Percentiles rank a stretch among this genome's conserved stretches.
phyloP scores from a whole-genome alignment of 2,888 invertebrate species.

The Himalopsyche kuldschensis region DNA sequence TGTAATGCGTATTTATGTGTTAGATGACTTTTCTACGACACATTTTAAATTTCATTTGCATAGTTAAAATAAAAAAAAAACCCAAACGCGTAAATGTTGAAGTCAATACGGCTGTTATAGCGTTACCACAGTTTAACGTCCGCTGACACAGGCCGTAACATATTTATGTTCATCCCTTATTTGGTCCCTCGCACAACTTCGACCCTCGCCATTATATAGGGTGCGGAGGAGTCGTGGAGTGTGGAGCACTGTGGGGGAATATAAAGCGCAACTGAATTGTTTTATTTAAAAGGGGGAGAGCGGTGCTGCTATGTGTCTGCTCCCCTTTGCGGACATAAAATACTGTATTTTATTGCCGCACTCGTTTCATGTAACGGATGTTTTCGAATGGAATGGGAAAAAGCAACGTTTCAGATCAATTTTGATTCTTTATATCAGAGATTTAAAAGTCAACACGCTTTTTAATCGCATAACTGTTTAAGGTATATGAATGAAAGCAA shows the following conservation, averaged over 20 bases:
- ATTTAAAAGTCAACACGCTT: not conserved
- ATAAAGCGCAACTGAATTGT: conserved; percentile 40
- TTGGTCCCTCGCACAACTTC: conserved; percentile 9
- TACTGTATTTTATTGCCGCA: conserved; percentile 36
- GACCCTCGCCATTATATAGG: conserved; percentile 17
- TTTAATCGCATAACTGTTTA: not conserved
- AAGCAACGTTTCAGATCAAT: not conserved
- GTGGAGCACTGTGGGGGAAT: conserved; percentile 9
- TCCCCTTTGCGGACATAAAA: conserved; percentile 37
- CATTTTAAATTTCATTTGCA: too few relatives aligned
- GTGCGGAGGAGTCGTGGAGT: not conserved
- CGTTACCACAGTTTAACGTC: not conserved
- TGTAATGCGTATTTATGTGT: too few relatives aligned
- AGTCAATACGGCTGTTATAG: not conserved
- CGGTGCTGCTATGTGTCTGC: conserved; percentile 17
- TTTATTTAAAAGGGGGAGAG: conserved; percentile 37
- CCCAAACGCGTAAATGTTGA: too few relatives aligned
- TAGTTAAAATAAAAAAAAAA: too few relatives aligned
- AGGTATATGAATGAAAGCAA: too few relatives aligned
- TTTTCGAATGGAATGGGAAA: not conserved
- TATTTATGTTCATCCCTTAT: conserved; percentile 33
- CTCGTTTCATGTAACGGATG: conserved; percentile 2
- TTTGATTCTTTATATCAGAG: not conserved
- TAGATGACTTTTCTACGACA: too few relatives aligned
- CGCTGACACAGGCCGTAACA: conserved; percentile 23